Conservation (phyloP, 1,140 invertebrate species). For the Yoshiicerus persimilis region DNA sequence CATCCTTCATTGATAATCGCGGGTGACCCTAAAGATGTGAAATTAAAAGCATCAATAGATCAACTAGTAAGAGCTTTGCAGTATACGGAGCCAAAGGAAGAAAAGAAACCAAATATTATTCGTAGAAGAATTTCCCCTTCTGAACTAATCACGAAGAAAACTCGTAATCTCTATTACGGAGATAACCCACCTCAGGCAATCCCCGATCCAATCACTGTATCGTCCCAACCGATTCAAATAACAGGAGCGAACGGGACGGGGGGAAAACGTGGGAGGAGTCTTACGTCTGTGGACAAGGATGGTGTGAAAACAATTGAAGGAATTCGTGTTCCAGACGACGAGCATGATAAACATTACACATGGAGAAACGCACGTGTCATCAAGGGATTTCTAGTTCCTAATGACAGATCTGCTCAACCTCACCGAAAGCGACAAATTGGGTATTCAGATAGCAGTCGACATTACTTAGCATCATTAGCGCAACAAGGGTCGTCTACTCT, state of each 20-base stretch:
- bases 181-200: neutral
- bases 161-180: neutral
- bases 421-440: conserved; percentile 35
- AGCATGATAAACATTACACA: conserved; percentile 71
- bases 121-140: neutral
- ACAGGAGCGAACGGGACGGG: neutral
- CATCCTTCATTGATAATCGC: neutral
- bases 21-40: conserved; percentile 22
- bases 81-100: neutral
- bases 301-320: conserved; percentile 78
- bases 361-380: conserved; percentile 85
- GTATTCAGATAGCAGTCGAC: neutral
- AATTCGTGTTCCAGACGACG: conserved; percentile 76
- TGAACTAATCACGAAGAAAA: neutral
- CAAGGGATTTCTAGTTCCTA: conserved; percentile 71
- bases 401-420: conserved; percentile 27
- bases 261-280: neutral
- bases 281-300: conserved; percentile 61
- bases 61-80: conserved; percentile 4
- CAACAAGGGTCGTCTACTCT: neutral
- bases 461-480: neutral
- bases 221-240: conserved; percentile 38
- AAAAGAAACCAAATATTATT: neutral
- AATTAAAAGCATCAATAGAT: conserved; percentile 13
- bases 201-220: conserved; percentile 35